Percentiles rank a stretch among this genome's conserved stretches.
phyloP scores from a whole-genome alignment of 1,140 invertebrate genomes.

The Atta colombica region DNA sequence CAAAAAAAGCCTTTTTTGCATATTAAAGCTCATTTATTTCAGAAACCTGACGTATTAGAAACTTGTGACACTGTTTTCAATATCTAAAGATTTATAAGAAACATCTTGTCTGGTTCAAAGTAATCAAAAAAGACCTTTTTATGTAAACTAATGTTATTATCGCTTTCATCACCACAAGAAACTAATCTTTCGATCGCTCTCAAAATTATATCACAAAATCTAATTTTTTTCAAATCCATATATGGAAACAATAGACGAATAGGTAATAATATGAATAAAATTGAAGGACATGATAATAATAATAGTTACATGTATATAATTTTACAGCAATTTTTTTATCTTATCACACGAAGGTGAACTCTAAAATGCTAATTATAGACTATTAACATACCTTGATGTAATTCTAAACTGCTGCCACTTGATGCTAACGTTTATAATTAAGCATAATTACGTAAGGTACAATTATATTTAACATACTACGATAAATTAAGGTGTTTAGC shows the following conservation, averaged over 20 bases:
- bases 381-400: not conserved
- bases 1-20: no score
- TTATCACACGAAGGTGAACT: not conserved
- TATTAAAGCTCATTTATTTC: no score
- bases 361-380: conserved; percentile 5
- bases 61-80: no score
- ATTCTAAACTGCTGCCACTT: not conserved
- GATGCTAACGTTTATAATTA: conserved; percentile 28
- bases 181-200: not conserved
- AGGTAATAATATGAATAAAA: not conserved
- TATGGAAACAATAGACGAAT: not conserved
- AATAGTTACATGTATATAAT: not conserved
- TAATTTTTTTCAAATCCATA: not conserved
- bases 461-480: conserved; percentile 28
- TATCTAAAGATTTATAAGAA: no score
- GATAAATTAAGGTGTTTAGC: not conserved
- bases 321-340: not conserved
- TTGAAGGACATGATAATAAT: not conserved
- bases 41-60: no score
- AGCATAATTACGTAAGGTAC: not conserved
- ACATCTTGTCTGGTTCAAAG: no score
- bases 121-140: no score
- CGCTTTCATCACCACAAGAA: not conserved
- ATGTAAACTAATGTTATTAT: no score
- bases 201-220: not conserved